phyloP scores from a whole-genome alignment of 1,140 invertebrate species.

The Pentalonia nigronervosa region DNA sequence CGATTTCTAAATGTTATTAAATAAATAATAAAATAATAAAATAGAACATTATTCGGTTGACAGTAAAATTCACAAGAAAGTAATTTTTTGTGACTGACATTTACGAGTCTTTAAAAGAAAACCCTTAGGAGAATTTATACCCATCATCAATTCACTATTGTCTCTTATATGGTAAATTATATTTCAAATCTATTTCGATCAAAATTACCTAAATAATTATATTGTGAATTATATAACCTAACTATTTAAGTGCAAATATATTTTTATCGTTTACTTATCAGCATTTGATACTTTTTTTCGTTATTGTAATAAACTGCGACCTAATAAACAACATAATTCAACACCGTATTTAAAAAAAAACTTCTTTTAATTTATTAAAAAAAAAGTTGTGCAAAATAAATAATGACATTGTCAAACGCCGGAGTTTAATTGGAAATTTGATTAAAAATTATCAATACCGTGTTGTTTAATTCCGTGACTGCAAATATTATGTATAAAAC shows the following conservation, averaged over 20 bases:
- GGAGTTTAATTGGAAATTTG: conserved; percentile 9
- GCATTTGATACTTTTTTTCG: not conserved
- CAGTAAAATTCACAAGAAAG: not conserved
- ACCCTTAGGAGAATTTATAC: not conserved
- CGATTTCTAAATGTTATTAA: not conserved
- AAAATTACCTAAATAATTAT: not conserved
- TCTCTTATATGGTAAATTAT: not conserved
- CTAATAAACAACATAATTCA: not conserved
- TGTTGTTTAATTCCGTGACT: not conserved
- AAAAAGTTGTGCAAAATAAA: not conserved
- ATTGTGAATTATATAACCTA: not conserved
- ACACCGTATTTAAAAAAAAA: not conserved
- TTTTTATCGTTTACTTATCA: not conserved
- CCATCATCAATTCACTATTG: not conserved
- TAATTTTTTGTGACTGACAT: not conserved
- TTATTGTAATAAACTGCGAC: not conserved
- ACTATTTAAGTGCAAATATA: not conserved
- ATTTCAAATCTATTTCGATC: not conserved
- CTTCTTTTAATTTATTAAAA: not conserved
- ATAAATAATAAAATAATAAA: not conserved
- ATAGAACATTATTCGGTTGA: not conserved
- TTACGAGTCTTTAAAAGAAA: not conserved
- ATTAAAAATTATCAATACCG: not conserved
- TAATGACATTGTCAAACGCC: conserved; percentile 9
- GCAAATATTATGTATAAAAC: not conserved